These are phyloP conservation scores for Melierax canorus DNA, from an alignment of 2,113 vertebrate species.

Conservation along the genomic window DNA sequence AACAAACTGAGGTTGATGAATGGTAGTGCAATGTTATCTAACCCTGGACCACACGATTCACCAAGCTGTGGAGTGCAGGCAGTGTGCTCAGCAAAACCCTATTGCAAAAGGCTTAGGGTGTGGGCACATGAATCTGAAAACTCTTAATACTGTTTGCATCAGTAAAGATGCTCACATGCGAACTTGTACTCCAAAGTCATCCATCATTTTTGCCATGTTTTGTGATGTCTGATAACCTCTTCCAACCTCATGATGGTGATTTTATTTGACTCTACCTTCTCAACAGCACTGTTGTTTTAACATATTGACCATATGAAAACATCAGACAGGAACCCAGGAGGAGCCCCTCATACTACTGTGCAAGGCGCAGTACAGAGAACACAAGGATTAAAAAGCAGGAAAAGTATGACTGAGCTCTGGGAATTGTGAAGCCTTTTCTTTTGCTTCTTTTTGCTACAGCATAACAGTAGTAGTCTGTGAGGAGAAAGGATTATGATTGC, in stretches of 20 bases:
- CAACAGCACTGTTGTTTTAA: neutral
- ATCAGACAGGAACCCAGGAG: neutral
- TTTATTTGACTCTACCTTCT: neutral
- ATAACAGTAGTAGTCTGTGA: neutral
- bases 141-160: neutral
- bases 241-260: neutral
- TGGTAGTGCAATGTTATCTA: fast-evolving
- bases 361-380: neutral
- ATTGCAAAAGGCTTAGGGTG: neutral
- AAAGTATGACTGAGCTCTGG: neutral
- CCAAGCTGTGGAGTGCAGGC: fast-evolving
- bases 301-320: neutral
- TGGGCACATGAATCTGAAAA: neutral
- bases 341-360: neutral
- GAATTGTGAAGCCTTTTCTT: neutral
- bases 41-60: fast-evolving
- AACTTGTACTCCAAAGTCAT: neutral
- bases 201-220: neutral
- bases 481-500: neutral
- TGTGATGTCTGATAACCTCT: neutral
- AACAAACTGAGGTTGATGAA: neutral
- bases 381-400: neutral
- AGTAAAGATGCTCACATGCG: neutral
- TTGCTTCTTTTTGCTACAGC: neutral
- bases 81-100: neutral